A percentile compares a stretch with the other conserved stretches of the same genome.
Evolutionary conservation across 1,140 invertebrate genomes (phyloP).

Genomic region (Platyscapa corneri): DNA sequence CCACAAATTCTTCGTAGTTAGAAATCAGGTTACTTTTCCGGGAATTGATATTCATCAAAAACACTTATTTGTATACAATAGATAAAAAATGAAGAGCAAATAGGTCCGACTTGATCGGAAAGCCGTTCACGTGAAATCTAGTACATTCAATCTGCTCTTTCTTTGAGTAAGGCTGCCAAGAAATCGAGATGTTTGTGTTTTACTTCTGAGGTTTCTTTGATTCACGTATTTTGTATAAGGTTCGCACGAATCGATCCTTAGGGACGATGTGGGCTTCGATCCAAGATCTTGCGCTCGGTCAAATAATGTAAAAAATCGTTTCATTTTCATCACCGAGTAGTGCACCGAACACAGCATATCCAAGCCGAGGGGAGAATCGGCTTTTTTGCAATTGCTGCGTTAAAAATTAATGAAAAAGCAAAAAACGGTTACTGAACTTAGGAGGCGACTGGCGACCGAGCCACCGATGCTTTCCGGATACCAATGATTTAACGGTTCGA

Average conservation of each 20-base stretch:
- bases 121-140: not conserved
- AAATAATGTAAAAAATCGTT: not conserved
- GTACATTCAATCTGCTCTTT: conserved; percentile 4
- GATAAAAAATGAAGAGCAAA: not conserved
- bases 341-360: too few relatives aligned
- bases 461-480: too few relatives aligned
- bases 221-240: not conserved
- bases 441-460: too few relatives aligned
- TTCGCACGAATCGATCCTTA: not conserved
- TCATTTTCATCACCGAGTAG: not conserved
- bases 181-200: not conserved
- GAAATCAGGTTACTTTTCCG: not conserved
- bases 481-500: too few relatives aligned
- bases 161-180: not conserved
- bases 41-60: not conserved
- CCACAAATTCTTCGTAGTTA: not conserved
- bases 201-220: not conserved
- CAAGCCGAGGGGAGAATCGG: too few relatives aligned
- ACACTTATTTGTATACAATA: not conserved
- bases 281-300: not conserved
- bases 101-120: not conserved
- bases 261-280: not conserved
- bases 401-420: too few relatives aligned
- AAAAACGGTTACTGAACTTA: too few relatives aligned
- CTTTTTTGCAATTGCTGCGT: too few relatives aligned